Evolutionary conservation across 2,797 vertebrate species (phyloP), one percentile per base, ranked within the genome.

Genomic region (Scyliorhinus canicula): DNA sequence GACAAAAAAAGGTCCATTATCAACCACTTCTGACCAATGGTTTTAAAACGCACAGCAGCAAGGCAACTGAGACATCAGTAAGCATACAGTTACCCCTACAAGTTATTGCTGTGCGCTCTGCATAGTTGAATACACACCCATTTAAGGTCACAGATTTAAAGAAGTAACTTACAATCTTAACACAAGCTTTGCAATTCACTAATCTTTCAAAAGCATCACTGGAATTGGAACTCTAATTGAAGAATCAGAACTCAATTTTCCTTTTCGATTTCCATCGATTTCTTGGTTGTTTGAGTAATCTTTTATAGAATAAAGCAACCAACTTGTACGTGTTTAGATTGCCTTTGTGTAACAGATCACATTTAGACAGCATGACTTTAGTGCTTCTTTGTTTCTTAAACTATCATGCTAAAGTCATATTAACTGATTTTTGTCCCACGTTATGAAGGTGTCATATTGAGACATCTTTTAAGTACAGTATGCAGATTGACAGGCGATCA

Each of bases 341-440:
- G 65, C 65, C 65, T 93, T 71, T 71, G 93, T 93, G 93, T 71
- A 94, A 94, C 93, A 94, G 93, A 94, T 74, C 67, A 94, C 31
- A 74, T 71, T 94, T 94, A 94, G 65, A 52, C 65, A 55, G 47
- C 31, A 35, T 94, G 93, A 94, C 47, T 60, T 82, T 50, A 94
- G 69, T 94, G 65, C 93, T 94, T 69, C 65, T 94, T 93, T 74
- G 93, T 93, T 93, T 50, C 47, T 69, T 93, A 63, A 71, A 71
- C 63, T 93, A 35, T 67, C 26, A 65, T 93, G 90, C 24, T 67
- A 71, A 74, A 50, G 19, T 94, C 69, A 94, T 55, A 94, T 31
- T 94, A 94, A 94, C 67, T 94, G 93, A 94, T 94, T 94, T n/a
- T 94, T 74, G 93, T 74, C 50, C 93, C 67, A 94, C 16, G 47